Base-by-base conservation (phyloP, 2,888 invertebrate species). In the Drosophila koepferae region DNA sequence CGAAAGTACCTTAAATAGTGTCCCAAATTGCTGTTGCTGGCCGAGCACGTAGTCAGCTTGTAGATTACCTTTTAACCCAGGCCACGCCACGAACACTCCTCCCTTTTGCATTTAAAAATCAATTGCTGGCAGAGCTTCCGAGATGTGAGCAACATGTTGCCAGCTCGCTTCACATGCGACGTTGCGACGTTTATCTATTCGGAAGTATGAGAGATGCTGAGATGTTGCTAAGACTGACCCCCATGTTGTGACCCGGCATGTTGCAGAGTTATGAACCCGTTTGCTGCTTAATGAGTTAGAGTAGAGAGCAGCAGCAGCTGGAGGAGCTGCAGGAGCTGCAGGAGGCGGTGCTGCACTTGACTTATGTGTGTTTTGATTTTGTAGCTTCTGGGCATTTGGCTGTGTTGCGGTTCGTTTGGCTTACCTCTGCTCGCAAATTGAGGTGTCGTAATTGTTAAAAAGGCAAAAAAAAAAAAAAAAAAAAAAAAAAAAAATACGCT, bases 401-500 rank as follows among this genome's bases (percentile, higher is more conserved):
- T 75, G 1, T 20, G 20, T 63, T 44, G 18, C 14, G 7, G 14
- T 14, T 46, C 16, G 7, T 16, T 36, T 3, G 9, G 8, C 20
- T 0, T 23, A 38, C 23, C 53, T 54, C 46, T 56, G 38, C 51
- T 48, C 43, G 67, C 79, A 90, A 82, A 88, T 83, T 81, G 80
- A 89, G 83, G 88, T 89, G 88, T 88, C 81, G 88, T 89, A 90
- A 88, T 90, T 86, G 89, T 71, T 78, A 68, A 61, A 77, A 46
- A 46, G 28, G 23, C 20, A 36, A 46, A 46, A 10, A 14, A 74
- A 56, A 69, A 62, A 38, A 8, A 4, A 28, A 28, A 28, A 28
- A 28, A 28, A 38, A 31, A 20, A 20, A 36, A 46, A 46, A 18
- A 1, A 69, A 55, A 56, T 60, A 53, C 61, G 40, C 59, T 66